phyloP scores from a whole-genome alignment of 2,797 vertebrate species.

The Premnoplex brunnescens region DNA sequence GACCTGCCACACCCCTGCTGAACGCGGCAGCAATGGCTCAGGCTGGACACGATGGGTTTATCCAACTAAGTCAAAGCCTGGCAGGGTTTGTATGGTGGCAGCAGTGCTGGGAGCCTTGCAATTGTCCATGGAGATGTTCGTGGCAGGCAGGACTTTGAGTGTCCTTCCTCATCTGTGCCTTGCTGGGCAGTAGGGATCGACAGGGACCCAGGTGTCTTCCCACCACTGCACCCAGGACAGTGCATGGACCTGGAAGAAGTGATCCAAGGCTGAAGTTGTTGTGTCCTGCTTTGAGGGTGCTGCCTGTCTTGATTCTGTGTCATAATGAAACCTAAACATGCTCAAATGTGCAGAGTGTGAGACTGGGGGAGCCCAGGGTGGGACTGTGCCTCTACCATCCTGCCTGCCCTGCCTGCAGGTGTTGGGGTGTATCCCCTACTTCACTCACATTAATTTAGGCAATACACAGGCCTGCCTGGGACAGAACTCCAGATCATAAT shows the following conservation, averaged over 20 bases:
- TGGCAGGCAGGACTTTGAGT: background rate
- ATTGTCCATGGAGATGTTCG: background rate
- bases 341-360: background rate
- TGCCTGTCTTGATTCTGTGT: background rate
- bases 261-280: background rate
- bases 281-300: background rate
- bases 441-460: background rate
- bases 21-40: accelerated
- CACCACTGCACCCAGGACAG: accelerated
- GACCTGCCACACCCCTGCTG: accelerated
- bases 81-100: background rate
- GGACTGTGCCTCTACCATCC: background rate
- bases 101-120: background rate
- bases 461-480: background rate
- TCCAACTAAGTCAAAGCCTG: background rate
- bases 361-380: background rate
- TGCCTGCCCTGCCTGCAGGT: background rate
- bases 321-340: background rate
- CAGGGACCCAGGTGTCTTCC: accelerated
- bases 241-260: accelerated
- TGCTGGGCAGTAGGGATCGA: background rate
- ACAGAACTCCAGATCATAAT: background rate
- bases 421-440: background rate
- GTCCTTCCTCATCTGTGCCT: background rate
- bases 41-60: background rate